Base-by-base conservation (phyloP, 2,888 invertebrate species). In the Muscina levida region DNA sequence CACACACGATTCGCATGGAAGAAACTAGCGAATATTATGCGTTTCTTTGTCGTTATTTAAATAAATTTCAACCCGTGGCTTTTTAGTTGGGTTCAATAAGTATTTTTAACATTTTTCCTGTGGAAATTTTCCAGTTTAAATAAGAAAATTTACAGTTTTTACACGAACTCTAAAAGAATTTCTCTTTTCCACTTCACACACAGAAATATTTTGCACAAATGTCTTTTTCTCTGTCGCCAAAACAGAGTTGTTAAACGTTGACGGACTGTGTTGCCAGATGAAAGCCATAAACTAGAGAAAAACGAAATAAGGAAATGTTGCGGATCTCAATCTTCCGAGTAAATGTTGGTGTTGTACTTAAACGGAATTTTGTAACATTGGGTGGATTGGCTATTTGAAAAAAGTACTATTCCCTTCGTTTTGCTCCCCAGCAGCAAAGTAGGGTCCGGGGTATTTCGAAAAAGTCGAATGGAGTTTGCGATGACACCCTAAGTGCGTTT, bases 81-180 rank as follows among this genome's bases (percentile, higher is more conserved):
- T 39, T 4, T 57, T 22, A 67, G 19, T 0, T 62, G 31, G 19
- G 37, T 15, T 57, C n/a, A 59, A 13, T 53, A 37, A 57, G 26
- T 68, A 65, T 66, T 75, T 82, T 79, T 70, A 26, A 72, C 48
- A 62, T 53, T 66, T 76, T 75, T 59, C 56, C 42, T 2, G 26
- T 39, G 1, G 19, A 65, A 53, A 11, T 56, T 51, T 56, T 56
- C 11, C 26, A 26, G 56, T 22, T 22, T 51, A 71, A 31, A 31
- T 31, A 31, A 31, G 26, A 71, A 67, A 46, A 73, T 51, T 15
- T 65, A 71, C 56, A 8, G 22, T 62, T 72, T 73, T 66, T 65
- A 44, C 46, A 57, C 17, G 66, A 74, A 26, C 11, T 22, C 46
- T 44, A 62, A 31, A 76, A 74, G 42, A 76, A 74, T 74, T 79